Base-by-base conservation (phyloP, 2,797 vertebrate genomes). In the Bovichtus variegatus region DNA sequence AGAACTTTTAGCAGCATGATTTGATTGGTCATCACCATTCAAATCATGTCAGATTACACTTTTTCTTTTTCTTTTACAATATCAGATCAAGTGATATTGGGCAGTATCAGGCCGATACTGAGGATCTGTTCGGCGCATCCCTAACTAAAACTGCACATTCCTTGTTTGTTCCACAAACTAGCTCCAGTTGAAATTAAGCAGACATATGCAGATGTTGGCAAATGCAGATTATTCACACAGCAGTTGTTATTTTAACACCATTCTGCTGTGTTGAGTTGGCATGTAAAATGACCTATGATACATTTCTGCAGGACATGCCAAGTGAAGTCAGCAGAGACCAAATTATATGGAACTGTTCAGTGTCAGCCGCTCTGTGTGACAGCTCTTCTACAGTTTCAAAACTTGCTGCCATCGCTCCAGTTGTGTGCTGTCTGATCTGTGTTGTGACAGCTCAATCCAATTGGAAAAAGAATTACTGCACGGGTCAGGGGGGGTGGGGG, bases 391-490 rank as follows among this genome's bases (percentile, higher is more conserved):
- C 55, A 55, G 44, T 66, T 50, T 72, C 12, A 58, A 36, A 71
- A 71, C 63, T 15, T 8, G 34, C 44, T 47, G 58, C 76, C 61
- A 25, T 72, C 4, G 40, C 72, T 77, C 46, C 47, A 68, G 58
- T 71, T 71, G 70, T 82, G 82, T 12, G 63, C 63, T 51, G 53
- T 67, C 69, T 73, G 72, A 81, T 77, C 59, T 63, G 54, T 73
- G 40, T 78, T 73, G 71, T 78, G 78, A 82, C 78, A 66, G 75
- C 76, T 87, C 68, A 58, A 27, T 81, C 67, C 71, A 74, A 46
- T 54, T 87, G 82, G 84, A 89, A 91, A 86, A 86, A 46, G 55
- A 82, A 83, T 83, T 77, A 78, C 64, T 66, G 72, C 72, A 27
- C 44, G 49, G 47, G 78, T 79, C 86, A 41, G 15, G 38, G 36